Evolutionary conservation across 2,797 vertebrate species (phyloP).

Genomic region (Eleutherodactylus coqui): DNA sequence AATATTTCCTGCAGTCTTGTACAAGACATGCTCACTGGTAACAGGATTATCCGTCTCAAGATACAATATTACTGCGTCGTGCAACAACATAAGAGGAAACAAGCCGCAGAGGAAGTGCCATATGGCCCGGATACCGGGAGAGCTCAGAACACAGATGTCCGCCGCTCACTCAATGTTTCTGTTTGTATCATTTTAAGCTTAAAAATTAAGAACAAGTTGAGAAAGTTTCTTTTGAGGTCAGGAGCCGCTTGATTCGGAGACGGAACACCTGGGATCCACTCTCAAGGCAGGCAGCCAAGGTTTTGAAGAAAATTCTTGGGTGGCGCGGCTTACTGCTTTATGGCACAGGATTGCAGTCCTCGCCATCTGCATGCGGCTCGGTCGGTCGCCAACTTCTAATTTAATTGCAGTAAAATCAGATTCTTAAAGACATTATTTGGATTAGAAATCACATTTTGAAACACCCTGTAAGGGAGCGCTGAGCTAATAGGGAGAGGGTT

Average conservation of each 20-base stretch:
- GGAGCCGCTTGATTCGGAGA: neutral
- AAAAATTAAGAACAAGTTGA: constrained; percentile 62
- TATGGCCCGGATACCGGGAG: constrained; percentile 70
- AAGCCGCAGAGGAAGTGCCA: constrained; percentile 64
- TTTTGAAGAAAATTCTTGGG: neutral
- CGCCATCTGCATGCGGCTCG: neutral
- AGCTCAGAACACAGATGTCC: constrained; percentile 70
- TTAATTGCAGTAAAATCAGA: neutral
- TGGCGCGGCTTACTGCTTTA: neutral
- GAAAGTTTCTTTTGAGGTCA: constrained; percentile 10
- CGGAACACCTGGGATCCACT: neutral
- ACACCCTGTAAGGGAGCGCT: neutral
- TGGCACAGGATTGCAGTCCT: neutral
- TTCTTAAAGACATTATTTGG: neutral
- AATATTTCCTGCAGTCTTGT: constrained; percentile 59
- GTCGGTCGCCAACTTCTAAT: neutral
- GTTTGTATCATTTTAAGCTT: constrained; percentile 57
- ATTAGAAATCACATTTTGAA: neutral
- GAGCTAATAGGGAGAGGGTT: too few species aligned
- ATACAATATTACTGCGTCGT: constrained; percentile 69
- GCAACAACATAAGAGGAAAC: constrained; percentile 68
- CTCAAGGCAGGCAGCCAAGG: neutral
- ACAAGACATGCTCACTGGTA: constrained; percentile 61
- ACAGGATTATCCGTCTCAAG: constrained; percentile 65
- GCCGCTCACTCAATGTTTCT: constrained; percentile 67